Conservation (phyloP, 2,888 invertebrate species). For the Linnaemya tessellans region DNA sequence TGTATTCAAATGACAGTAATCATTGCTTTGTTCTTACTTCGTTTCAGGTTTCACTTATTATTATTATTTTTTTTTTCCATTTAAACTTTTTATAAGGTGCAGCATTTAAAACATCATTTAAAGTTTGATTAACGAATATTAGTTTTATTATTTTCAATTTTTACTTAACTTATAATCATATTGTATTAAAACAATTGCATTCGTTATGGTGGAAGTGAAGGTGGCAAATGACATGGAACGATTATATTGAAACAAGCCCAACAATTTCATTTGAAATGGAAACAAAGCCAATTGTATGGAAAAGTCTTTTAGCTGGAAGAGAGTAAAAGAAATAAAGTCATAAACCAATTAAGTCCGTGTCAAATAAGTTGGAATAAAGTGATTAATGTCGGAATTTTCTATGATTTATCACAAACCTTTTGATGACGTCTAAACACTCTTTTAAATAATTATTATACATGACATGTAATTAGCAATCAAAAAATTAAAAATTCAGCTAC, state of each 20-base stretch:
- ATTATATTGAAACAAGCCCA: constrained; percentile 50
- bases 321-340: not conserved
- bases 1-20: constrained; percentile 43
- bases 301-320: constrained; percentile 57
- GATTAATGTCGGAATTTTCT: too few species aligned
- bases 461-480: too few species aligned
- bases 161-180: constrained; percentile 58
- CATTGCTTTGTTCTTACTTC: not conserved
- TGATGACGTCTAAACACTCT: too few species aligned
- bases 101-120: constrained; percentile 8
- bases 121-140: not conserved
- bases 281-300: constrained; percentile 45
- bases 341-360: not conserved
- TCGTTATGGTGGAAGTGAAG: constrained; percentile 56
- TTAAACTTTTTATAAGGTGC: constrained; percentile 37
- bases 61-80: not conserved
- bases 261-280: constrained; percentile 33
- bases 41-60: not conserved
- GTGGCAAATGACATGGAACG: constrained; percentile 49
- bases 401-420: too few species aligned
- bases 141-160: constrained; percentile 27
- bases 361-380: too few species aligned
- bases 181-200: constrained; percentile 68
- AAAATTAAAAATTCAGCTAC: too few species aligned
- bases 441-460: too few species aligned